Conservation (phyloP, 2,113 vertebrate genomes). For the Nesoenas mayeri region DNA sequence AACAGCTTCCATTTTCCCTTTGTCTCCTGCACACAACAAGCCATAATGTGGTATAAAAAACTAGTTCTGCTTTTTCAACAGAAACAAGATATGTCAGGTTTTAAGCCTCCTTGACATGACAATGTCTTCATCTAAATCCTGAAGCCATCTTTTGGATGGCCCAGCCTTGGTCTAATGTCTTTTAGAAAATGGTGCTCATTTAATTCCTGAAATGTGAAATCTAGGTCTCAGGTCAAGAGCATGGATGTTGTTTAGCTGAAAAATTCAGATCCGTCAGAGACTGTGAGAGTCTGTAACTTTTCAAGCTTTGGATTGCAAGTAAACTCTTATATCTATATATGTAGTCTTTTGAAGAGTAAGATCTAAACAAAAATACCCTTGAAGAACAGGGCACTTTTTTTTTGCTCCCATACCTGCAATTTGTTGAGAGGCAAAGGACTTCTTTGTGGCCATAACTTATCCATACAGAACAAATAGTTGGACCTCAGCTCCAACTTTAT, state of each 20-base stretch:
- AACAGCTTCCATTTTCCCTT: slow-evolving; percentile 4
- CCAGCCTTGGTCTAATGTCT: slow-evolving; percentile 60
- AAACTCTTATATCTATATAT: not conserved
- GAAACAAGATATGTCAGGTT: slow-evolving; percentile 31
- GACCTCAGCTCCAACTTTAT: not conserved
- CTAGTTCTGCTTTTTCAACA: not conserved
- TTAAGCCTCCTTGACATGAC: slow-evolving; percentile 62
- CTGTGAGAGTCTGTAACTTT: slow-evolving; percentile 19
- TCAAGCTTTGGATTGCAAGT: slow-evolving; percentile 7
- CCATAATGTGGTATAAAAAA: not conserved
- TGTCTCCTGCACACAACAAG: not conserved
- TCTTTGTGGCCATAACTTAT: not conserved
- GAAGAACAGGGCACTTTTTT: not conserved
- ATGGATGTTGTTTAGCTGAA: slow-evolving; percentile 43
- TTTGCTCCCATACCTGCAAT: not conserved
- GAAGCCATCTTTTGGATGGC: slow-evolving; percentile 28
- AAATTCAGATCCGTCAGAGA: slow-evolving; percentile 51
- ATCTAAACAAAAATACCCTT: slow-evolving; percentile 52
- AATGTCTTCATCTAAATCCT: slow-evolving; percentile 57
- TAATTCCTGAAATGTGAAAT: slow-evolving; percentile 64
- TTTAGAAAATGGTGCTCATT: slow-evolving; percentile 60
- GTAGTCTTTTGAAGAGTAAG: not conserved
- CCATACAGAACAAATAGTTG: not conserved
- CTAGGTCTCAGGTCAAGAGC: slow-evolving; percentile 61
- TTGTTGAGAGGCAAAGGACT: not conserved